Conservation (phyloP, 2,888 invertebrate species). For the Monoplex corrugatus region DNA sequence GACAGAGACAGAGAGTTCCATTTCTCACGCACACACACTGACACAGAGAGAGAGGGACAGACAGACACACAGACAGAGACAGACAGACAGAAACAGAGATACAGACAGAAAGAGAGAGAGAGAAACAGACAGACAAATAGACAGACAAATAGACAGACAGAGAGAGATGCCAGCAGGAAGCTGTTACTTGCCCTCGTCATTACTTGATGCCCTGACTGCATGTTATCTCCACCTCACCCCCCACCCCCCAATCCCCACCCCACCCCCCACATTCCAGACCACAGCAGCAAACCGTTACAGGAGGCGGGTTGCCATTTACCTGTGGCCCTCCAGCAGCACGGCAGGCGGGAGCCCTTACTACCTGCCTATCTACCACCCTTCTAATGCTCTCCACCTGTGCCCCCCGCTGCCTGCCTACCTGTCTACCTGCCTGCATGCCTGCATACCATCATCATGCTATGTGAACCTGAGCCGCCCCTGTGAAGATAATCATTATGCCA, state of each 20-base stretch:
- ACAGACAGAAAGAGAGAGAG: not conserved
- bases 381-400: not conserved
- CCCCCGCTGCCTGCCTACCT: too few relatives aligned
- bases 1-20: not conserved
- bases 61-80: not conserved
- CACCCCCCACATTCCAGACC: not conserved
- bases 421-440: too few relatives aligned
- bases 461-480: not conserved
- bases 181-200: too few relatives aligned
- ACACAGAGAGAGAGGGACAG: not conserved
- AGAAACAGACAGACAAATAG: not conserved
- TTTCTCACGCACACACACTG: too few relatives aligned
- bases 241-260: not conserved
- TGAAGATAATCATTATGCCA: too few relatives aligned
- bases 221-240: not conserved
- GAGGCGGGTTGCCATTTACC: too few relatives aligned
- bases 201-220: too few relatives aligned
- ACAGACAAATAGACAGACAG: not conserved
- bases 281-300: too few relatives aligned
- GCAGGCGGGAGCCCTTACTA: too few relatives aligned
- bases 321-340: too few relatives aligned
- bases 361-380: not conserved
- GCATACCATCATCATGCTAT: not conserved
- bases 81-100: not conserved
- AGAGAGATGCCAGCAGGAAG: too few relatives aligned